Percentiles rank a stretch among this genome's conserved stretches.
Conservation (phyloP, 2,113 vertebrate genomes). For the Hippocampus zosterae region DNA sequence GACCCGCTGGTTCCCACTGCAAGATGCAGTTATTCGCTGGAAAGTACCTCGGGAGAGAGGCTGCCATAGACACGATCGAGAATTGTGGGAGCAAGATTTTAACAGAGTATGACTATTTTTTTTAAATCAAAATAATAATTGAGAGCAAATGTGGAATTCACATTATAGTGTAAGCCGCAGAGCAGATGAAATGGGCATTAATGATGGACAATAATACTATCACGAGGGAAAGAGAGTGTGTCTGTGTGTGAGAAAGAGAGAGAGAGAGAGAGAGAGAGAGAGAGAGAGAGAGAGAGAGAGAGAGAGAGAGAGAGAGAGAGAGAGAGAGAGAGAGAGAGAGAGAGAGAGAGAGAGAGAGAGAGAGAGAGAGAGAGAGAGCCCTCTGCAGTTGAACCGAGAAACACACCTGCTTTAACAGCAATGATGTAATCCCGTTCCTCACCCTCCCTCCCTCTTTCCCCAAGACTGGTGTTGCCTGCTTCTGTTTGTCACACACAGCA, state of each 20-base stretch:
- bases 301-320: background rate
- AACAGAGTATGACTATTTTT: too few species aligned
- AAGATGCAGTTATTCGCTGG: constrained; percentile 45
- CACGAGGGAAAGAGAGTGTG: background rate
- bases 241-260: too few species aligned
- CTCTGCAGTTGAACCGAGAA: constrained; percentile 54
- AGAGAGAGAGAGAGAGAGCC: constrained; percentile 18
- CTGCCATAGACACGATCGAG: background rate
- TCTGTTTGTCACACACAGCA: constrained; percentile 28
- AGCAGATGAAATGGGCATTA: constrained; percentile 4
- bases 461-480: constrained; percentile 47
- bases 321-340: too few species aligned
- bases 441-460: constrained; percentile 31
- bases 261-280: too few species aligned
- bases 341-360: too few species aligned
- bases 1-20: constrained; percentile 46
- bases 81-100: constrained; percentile 14
- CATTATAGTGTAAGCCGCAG: constrained; percentile 1
- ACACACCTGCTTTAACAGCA: constrained; percentile 41
- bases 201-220: background rate
- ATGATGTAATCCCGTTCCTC: constrained; percentile 63
- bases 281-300: too few species aligned
- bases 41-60: constrained; percentile 28
- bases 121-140: background rate
- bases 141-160: constrained; percentile 1